Evolutionary conservation across 1,140 invertebrate genomes (phyloP).

Genomic region (Drosophila pandora): DNA sequence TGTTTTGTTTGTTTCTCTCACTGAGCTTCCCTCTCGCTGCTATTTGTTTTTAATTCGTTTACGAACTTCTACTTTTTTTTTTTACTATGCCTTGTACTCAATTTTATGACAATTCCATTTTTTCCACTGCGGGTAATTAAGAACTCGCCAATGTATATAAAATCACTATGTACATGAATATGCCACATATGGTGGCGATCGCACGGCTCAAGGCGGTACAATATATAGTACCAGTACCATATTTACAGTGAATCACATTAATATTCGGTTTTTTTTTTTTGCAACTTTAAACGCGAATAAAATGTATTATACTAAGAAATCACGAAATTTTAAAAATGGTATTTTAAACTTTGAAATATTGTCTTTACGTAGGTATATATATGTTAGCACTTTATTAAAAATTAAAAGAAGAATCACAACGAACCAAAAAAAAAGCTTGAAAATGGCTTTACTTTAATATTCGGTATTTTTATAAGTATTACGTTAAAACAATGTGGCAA

Average conservation of each 20-base stretch:
- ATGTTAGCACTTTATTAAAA: neutral
- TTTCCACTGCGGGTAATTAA: conserved; percentile 49
- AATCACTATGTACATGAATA: neutral
- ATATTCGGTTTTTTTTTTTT: conserved; percentile 22
- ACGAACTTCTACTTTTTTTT: conserved; percentile 41
- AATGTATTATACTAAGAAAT: neutral
- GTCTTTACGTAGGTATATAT: neutral
- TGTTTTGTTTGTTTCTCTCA: conserved; percentile 68
- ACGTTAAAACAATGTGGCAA: neutral
- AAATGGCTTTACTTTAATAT: conserved; percentile 1
- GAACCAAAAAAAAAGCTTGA: neutral
- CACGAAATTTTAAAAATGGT: conserved; percentile 1
- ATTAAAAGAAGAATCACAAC: conserved; percentile 1
- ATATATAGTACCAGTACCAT: neutral
- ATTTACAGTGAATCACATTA: conserved; percentile 1
- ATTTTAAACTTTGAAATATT: neutral
- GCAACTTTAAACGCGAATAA: conserved; percentile 9
- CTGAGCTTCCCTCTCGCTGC: neutral
- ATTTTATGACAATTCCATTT: conserved; percentile 53
- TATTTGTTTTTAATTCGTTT: conserved; percentile 61
- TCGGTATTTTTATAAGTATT: neutral
- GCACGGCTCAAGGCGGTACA: conserved; percentile 14
- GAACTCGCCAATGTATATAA: conserved; percentile 6
- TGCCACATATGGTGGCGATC: conserved; percentile 21
- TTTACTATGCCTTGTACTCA: conserved; percentile 29